Conservation (phyloP, 2,113 vertebrate genomes). For the Stictonetta naevosa region DNA sequence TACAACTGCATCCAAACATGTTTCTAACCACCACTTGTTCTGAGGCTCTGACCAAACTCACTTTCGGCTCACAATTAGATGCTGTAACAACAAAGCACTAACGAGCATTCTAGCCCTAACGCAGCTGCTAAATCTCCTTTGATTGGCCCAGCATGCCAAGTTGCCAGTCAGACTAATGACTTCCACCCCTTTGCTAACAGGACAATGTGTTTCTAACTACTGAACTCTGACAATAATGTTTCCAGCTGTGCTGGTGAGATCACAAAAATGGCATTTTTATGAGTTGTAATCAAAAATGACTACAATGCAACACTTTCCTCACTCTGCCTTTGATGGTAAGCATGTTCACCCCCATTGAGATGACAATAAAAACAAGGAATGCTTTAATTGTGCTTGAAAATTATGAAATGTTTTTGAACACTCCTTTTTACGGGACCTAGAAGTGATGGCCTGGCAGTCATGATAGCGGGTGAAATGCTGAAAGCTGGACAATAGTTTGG, state of each 20-base stretch:
- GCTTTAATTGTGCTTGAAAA: neutral
- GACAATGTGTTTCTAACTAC: constrained; percentile 73
- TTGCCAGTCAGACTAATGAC: constrained; percentile 73
- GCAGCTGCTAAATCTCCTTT: neutral
- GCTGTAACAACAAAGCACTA: neutral
- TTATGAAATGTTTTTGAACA: neutral
- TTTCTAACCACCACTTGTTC: neutral
- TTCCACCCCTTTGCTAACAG: constrained; percentile 67
- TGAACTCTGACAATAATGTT: neutral
- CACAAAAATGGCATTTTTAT: constrained; percentile 54
- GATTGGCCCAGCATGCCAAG: constrained; percentile 38
- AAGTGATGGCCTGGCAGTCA: neutral
- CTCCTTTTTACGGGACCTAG: neutral
- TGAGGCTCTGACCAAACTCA: neutral
- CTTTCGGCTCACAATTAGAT: neutral
- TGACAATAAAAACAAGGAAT: neutral
- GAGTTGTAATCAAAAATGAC: constrained; percentile 14
- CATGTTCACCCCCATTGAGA: neutral
- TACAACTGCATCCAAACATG: neutral
- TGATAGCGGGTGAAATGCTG: neutral
- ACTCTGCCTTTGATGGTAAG: neutral
- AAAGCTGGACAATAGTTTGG: neutral
- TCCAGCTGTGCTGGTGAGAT: constrained; percentile 67
- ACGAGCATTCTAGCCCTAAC: neutral
- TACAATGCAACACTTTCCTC: neutral